Evolutionary conservation across 2,113 vertebrate species (phyloP).

Genomic region (Macroglossus sobrinus): DNA sequence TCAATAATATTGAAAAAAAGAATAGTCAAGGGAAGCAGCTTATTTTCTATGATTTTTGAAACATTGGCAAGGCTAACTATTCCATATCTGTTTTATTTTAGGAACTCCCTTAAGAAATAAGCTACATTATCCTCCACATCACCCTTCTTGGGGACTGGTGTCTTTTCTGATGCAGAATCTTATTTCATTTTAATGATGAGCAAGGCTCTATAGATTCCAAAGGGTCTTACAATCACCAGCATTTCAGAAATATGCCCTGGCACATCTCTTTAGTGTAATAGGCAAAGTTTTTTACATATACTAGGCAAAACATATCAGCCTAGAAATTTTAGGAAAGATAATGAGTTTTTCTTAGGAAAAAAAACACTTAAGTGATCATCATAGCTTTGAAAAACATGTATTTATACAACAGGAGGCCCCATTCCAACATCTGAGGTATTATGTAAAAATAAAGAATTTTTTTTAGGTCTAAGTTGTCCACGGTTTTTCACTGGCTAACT

Average conservation of each 20-base stretch:
- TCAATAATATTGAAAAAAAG: background rate
- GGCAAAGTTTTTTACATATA: background rate
- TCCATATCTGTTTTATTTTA: constrained; percentile 12
- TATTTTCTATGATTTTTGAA: constrained; percentile 40
- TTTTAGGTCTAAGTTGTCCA: background rate
- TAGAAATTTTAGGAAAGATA: constrained; percentile 33
- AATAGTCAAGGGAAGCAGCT: background rate
- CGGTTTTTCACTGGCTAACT: background rate
- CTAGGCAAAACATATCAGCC: background rate
- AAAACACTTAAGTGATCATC: background rate
- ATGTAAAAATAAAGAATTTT: background rate
- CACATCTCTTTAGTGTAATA: background rate
- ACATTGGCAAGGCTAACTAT: background rate
- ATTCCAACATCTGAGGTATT: background rate
- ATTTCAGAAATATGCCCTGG: constrained; percentile 25
- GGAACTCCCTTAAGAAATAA: constrained; percentile 28
- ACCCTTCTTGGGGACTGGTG: background rate
- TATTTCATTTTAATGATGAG: constrained; percentile 49
- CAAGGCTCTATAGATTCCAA: constrained; percentile 54
- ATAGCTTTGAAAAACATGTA: background rate
- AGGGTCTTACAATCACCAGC: constrained; percentile 20
- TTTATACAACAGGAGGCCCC: background rate
- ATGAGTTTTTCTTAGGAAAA: background rate
- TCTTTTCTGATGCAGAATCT: constrained; percentile 25
- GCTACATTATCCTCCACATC: background rate